A percentile compares a stretch with the other conserved stretches of the same genome.
These are phyloP conservation scores for Leptocoma aspasia DNA, from an alignment of 2,113 vertebrate species.

Conservation along the genomic window DNA sequence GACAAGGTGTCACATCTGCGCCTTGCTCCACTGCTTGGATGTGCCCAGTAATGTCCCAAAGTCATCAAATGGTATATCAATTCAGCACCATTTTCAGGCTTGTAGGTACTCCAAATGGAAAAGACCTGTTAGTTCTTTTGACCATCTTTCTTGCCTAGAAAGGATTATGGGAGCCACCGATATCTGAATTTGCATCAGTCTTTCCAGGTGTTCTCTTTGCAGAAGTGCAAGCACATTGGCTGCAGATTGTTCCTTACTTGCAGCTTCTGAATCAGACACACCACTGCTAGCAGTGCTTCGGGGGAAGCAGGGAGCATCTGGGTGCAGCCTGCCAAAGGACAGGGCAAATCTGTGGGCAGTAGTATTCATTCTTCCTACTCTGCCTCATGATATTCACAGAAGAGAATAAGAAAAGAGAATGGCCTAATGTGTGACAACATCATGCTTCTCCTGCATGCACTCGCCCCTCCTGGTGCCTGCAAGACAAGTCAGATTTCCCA, in stretches of 20 bases:
- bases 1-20: rapidly evolving
- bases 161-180: not conserved
- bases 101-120: not conserved
- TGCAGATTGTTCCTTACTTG: not conserved
- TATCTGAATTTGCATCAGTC: not conserved
- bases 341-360: not conserved
- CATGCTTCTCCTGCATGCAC: not conserved
- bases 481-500: not conserved
- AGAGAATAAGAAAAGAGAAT: not conserved
- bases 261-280: not conserved
- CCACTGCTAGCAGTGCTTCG: not conserved
- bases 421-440: not conserved
- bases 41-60: not conserved
- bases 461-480: not conserved
- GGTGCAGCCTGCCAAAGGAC: not conserved
- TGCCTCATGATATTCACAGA: not conserved
- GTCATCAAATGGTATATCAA: too few species aligned
- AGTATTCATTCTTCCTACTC: not conserved
- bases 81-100: not conserved
- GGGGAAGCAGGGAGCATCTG: not conserved
- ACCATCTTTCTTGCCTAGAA: not conserved
- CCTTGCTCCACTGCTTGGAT: not conserved
- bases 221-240: not conserved
- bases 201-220: not conserved
- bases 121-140: not conserved